These are phyloP conservation scores for Siderastrea siderea DNA, from an alignment of 92 coral and sea anemone genomes.

Conservation along the genomic window DNA sequence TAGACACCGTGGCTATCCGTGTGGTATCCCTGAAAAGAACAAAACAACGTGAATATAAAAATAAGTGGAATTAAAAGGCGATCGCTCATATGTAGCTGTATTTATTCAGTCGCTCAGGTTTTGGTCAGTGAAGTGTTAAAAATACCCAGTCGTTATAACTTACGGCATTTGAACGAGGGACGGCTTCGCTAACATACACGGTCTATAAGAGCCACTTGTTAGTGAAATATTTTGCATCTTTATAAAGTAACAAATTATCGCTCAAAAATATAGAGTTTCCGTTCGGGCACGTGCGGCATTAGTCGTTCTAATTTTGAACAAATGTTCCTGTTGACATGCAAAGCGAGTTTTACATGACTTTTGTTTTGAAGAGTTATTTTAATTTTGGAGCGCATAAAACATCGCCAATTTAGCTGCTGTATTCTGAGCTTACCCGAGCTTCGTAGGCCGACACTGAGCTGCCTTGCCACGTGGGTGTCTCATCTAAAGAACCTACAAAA, in stretches of 20 bases:
- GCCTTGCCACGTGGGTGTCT: conserved; percentile 98
- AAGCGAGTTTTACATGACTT: conserved; percentile 37
- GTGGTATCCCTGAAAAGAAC: conserved; percentile 68
- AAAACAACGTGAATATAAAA: conserved; percentile 31
- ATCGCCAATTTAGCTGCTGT: conserved; percentile 28
- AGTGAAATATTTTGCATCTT: conserved; percentile 65
- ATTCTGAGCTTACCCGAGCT: conserved; percentile 53
- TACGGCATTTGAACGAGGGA: conserved; percentile 18
- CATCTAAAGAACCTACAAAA: conserved; percentile 97
- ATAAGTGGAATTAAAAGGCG: conserved; percentile 45
- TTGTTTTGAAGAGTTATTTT: conserved; percentile 73
- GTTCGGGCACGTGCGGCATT: conserved; percentile 81
- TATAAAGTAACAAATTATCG: conserved; percentile 73
- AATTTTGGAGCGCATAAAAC: conserved; percentile 49
- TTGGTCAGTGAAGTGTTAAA: conserved; percentile 59
- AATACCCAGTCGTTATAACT: conserved; percentile 17
- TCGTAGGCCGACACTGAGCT: conserved; percentile 66
- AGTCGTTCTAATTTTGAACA: conserved; percentile 49
- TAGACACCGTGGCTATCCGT: conserved; percentile 87
- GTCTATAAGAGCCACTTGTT: conserved; percentile 48
- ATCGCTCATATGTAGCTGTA: conserved; percentile 36
- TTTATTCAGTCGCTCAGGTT: conserved; percentile 65
- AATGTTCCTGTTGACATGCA: conserved; percentile 65
- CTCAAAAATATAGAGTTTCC: conserved; percentile 79
- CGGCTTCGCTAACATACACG: conserved; percentile 56